A percentile compares a stretch with the other conserved stretches of the same genome.
phyloP scores from a whole-genome alignment of 2,888 invertebrate species.

The Machimus atricapillus region DNA sequence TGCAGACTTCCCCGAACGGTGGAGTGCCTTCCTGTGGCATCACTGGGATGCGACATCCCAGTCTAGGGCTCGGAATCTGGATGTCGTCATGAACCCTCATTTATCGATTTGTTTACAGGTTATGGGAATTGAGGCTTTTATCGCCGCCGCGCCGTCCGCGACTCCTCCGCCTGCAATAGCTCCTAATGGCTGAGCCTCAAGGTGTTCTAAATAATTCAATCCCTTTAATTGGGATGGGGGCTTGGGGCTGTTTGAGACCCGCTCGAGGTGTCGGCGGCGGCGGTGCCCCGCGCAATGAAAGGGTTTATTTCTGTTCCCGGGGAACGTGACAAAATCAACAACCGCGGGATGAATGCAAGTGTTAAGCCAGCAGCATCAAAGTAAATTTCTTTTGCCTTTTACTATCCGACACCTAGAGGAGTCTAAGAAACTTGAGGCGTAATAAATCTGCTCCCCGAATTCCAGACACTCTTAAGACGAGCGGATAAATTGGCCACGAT shows the following conservation, averaged over 20 bases:
- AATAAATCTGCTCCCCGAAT: background rate
- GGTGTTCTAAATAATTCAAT: constrained; percentile 1
- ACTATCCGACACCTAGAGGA: background rate
- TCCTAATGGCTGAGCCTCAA: background rate
- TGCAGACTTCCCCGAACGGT: background rate
- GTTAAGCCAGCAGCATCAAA: background rate
- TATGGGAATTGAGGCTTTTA: constrained; percentile 12
- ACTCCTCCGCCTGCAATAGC: background rate
- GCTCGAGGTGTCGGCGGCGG: background rate
- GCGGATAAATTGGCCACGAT: background rate
- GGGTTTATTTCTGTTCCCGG: background rate
- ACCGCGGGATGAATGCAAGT: background rate
- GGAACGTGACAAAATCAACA: background rate
- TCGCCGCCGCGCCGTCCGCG: background rate
- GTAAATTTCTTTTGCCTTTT: background rate
- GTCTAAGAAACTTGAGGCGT: background rate
- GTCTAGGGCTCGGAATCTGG: background rate
- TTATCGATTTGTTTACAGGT: constrained; percentile 22
- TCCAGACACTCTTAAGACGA: background rate
- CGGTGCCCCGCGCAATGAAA: background rate
- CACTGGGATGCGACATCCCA: background rate
- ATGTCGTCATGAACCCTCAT: background rate
- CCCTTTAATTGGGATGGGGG: background rate
- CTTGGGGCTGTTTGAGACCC: background rate
- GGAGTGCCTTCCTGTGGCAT: background rate